These are phyloP conservation scores for Hesperia comma DNA, from an alignment of 2,888 invertebrate species.

Conservation along the genomic window DNA sequence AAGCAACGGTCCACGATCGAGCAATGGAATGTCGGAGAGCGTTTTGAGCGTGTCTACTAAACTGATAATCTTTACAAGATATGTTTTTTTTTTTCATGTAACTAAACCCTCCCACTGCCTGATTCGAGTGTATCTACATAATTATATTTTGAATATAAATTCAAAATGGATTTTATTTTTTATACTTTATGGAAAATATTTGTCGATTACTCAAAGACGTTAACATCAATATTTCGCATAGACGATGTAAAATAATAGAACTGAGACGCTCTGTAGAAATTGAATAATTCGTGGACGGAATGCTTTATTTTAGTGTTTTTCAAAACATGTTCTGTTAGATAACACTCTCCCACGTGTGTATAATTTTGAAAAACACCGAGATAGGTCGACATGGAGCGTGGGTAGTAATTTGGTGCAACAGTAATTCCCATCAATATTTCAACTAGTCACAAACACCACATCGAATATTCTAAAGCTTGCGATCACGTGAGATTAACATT, in stretches of 20 bases:
- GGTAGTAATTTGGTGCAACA: neutral
- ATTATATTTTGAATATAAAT: too few relatives aligned
- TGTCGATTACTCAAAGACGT: neutral
- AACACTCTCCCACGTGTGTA: neutral
- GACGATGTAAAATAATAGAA: neutral
- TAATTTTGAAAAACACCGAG: neutral
- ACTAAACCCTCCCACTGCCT: too few relatives aligned
- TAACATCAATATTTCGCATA: neutral
- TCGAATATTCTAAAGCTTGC: neutral
- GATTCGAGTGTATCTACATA: too few relatives aligned
- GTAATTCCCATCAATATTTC: neutral
- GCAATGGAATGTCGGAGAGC: too few relatives aligned
- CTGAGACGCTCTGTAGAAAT: neutral
- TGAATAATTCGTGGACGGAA: neutral
- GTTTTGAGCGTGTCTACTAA: too few relatives aligned
- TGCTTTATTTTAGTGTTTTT: neutral
- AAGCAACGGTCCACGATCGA: too few relatives aligned
- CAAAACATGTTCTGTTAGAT: neutral
- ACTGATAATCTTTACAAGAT: too few relatives aligned
- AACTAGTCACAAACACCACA: neutral
- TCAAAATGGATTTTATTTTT: too few relatives aligned
- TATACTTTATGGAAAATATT: too few relatives aligned
- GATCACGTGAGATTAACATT: neutral
- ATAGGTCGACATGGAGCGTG: slow-evolving; percentile 18
- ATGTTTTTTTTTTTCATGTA: too few relatives aligned